phyloP scores from a whole-genome alignment of 2,113 vertebrate species.

The Osmerus mordax region DNA sequence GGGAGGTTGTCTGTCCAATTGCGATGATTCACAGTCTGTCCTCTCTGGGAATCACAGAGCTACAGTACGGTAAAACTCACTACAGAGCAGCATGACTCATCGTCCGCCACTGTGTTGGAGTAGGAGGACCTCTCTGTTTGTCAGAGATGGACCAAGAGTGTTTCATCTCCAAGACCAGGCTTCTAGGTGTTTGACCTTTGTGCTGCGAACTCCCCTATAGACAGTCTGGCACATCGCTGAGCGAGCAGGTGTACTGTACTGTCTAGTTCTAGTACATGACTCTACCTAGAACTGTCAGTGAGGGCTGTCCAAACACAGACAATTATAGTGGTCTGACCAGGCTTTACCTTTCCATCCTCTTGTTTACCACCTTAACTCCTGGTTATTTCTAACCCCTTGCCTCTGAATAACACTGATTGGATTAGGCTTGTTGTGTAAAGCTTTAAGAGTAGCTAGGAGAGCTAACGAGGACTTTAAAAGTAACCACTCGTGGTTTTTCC shows the following conservation, averaged over 20 bases:
- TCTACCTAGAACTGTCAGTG: slow-evolving; percentile 1
- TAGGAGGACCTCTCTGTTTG: too few relatives aligned
- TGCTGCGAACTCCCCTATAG: too few relatives aligned
- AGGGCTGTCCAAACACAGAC: slow-evolving; percentile 7
- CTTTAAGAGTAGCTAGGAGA: slow-evolving; percentile 19
- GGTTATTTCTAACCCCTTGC: slow-evolving; percentile 57
- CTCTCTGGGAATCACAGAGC: too few relatives aligned
- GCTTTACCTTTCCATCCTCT: slow-evolving; percentile 43
- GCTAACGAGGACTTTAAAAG: slow-evolving; percentile 17
- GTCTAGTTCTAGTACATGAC: slow-evolving; percentile 1
- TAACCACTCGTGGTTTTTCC: slow-evolving; percentile 17
- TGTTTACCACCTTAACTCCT: slow-evolving; percentile 17
- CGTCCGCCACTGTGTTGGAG: too few relatives aligned
- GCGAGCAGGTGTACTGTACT: background rate
- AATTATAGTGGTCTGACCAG: slow-evolving; percentile 30
- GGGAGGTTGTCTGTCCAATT: too few relatives aligned
- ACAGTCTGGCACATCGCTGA: background rate
- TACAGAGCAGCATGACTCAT: too few relatives aligned
- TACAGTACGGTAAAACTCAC: too few relatives aligned
- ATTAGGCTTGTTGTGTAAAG: slow-evolving; percentile 62
- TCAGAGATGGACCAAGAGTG: too few relatives aligned
- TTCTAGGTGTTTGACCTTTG: too few relatives aligned
- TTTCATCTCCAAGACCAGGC: too few relatives aligned
- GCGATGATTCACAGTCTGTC: too few relatives aligned
- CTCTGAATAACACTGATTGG: slow-evolving; percentile 66